phyloP scores from a whole-genome alignment of 2,113 vertebrate species.

The Lucifuga dentata region DNA sequence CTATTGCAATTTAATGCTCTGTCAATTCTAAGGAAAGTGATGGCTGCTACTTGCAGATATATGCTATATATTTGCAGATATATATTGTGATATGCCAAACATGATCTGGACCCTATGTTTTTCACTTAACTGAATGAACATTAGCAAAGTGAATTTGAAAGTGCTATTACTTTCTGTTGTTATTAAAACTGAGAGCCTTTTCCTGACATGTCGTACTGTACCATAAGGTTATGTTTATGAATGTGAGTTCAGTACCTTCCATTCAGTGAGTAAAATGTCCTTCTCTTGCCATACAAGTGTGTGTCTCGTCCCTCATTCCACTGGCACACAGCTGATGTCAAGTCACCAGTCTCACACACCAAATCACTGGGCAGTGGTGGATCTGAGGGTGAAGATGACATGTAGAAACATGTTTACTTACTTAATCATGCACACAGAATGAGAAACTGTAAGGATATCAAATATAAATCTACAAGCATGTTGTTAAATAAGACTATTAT shows the following conservation, averaged over 20 bases:
- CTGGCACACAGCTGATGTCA: constrained; percentile 72
- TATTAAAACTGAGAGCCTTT: too few relatives aligned
- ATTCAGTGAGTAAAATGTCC: constrained; percentile 74
- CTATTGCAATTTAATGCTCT: too few relatives aligned
- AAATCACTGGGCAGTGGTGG: constrained; percentile 76
- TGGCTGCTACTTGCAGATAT: too few relatives aligned
- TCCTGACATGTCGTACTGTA: too few relatives aligned
- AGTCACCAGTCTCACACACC: constrained; percentile 79
- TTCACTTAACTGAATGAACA: too few relatives aligned
- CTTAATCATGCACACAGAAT: neutral
- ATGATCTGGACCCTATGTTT: too few relatives aligned
- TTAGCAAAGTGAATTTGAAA: too few relatives aligned
- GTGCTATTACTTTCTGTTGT: too few relatives aligned
- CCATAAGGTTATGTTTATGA: neutral
- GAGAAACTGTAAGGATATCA: neutral
- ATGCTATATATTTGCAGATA: too few relatives aligned
- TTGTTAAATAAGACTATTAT: too few relatives aligned
- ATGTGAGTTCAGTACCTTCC: constrained; percentile 64
- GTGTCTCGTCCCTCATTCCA: constrained; percentile 73
- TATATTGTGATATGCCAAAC: too few relatives aligned
- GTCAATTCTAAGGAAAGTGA: too few relatives aligned
- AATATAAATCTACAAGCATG: neutral
- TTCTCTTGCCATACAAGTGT: constrained; percentile 38
- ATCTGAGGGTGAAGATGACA: constrained; percentile 62
- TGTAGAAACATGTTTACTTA: neutral